Conservation (phyloP, 2,113 vertebrate genomes). For the Callopanchax toddi region DNA sequence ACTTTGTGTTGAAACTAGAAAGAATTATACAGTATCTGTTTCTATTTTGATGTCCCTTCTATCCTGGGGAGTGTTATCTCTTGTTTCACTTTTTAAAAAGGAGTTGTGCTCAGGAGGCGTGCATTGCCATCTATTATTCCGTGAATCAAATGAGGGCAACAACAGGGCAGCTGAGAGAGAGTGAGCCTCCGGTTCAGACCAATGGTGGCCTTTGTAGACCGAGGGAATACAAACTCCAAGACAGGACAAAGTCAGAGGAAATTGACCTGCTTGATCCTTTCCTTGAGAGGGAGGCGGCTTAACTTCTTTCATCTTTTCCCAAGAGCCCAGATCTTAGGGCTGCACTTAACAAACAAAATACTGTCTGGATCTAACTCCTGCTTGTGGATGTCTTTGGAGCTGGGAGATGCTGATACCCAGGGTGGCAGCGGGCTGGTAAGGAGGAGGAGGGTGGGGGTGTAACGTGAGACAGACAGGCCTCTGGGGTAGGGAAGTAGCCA, state of each 20-base stretch:
- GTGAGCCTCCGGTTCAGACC: slow-evolving; percentile 67
- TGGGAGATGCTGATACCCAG: slow-evolving; percentile 68
- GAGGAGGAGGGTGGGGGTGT: slow-evolving; percentile 60
- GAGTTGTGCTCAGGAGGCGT: slow-evolving; percentile 78
- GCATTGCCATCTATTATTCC: slow-evolving; percentile 82
- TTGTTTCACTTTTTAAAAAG: slow-evolving; percentile 78
- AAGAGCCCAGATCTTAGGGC: slow-evolving; percentile 75
- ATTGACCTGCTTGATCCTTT: slow-evolving; percentile 84
- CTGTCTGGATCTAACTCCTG: slow-evolving; percentile 71
- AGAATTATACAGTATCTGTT: slow-evolving; percentile 77
- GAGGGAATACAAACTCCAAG: slow-evolving; percentile 79
- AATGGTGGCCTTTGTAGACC: slow-evolving; percentile 80
- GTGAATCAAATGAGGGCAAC: slow-evolving; percentile 79
- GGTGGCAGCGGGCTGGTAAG: slow-evolving; percentile 70
- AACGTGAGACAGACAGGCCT: slow-evolving; percentile 79
- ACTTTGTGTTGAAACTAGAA: slow-evolving; percentile 50
- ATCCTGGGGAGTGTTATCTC: slow-evolving; percentile 78
- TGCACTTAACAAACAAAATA: slow-evolving; percentile 84
- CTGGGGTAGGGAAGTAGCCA: slow-evolving; percentile 83
- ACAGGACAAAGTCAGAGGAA: slow-evolving; percentile 82
- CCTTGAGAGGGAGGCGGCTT: slow-evolving; percentile 71
- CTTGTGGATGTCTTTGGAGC: slow-evolving; percentile 59
- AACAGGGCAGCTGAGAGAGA: slow-evolving; percentile 67
- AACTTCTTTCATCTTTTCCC: slow-evolving; percentile 80
- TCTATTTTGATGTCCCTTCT: slow-evolving; percentile 77